Base-by-base conservation (phyloP, 2,888 invertebrate species). In the Agrypnus murinus region DNA sequence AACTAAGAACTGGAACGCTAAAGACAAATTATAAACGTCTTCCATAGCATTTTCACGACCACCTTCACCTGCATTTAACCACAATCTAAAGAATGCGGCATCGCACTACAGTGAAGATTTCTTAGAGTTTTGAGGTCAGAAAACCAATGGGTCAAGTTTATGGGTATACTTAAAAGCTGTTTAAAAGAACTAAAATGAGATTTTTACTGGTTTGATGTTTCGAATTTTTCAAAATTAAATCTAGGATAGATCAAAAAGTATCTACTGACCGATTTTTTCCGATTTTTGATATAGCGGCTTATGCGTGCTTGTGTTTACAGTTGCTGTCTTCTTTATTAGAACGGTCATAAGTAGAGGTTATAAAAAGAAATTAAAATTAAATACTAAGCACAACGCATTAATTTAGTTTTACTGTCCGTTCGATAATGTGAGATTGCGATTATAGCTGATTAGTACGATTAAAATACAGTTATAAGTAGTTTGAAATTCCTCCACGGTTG, bases 121-220 rank as follows among this genome's bases (percentile, higher is more conserved):
- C 14, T 59, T 40, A 25, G n/a, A 40, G 40, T 71, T 53, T 55
- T 71, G 58, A 25, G 71, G 71, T 71, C 67, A 71, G 14, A 50
- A 48, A 71, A 60, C 12, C 66, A 71, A 55, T 63, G 43, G 71
- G 71, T 71, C 71, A 70, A 70, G 65, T 57, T 70, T 10, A 19
- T 48, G 48, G 25, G 25, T 5, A 25, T 25, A 5, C 25, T 25
- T 25, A 5, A 25, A 25, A 3, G n/a, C n/a, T n/a, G n/a, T n/a
- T n/a, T n/a, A n/a, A n/a, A n/a, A n/a, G n/a, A n/a, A n/a, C n/a
- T n/a, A n/a, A n/a, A n/a, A n/a, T n/a, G n/a, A n/a, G n/a, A n/a
- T n/a, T n/a, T n/a, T n/a, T n/a, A n/a, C n/a, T n/a, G n/a, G n/a
- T n/a, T n/a, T n/a, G n/a, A n/a, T n/a, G n/a, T n/a, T n/a, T n/a